Conservation (phyloP, 2,113 vertebrate genomes). For the Eurypyga helias region DNA sequence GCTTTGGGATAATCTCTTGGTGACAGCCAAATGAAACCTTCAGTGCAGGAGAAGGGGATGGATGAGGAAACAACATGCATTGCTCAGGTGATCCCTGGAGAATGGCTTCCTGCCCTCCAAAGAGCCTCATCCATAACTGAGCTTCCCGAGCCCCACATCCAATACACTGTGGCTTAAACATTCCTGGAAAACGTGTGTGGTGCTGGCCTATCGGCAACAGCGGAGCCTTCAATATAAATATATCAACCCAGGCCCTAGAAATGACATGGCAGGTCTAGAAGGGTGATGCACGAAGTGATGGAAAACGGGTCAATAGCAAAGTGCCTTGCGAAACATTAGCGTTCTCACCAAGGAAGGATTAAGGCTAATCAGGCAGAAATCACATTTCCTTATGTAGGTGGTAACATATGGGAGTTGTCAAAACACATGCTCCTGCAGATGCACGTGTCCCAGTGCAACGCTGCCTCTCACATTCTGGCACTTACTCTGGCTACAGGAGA, state of each 20-base stretch:
- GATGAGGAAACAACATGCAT: fast-evolving
- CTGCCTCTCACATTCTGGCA: background rate
- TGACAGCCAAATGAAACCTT: background rate
- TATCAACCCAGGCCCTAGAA: background rate
- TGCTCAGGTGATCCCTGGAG: background rate
- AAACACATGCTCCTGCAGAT: background rate
- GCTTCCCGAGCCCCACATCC: background rate
- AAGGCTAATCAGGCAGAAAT: constrained; percentile 16
- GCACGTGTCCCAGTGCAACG: background rate
- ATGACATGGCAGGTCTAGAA: background rate
- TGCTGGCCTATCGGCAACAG: background rate
- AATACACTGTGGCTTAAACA: fast-evolving
- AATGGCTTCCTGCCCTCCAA: background rate
- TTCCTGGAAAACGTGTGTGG: fast-evolving
- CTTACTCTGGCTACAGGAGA: background rate
- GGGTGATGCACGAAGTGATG: fast-evolving
- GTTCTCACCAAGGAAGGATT: background rate
- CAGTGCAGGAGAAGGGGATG: background rate
- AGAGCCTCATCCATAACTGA: background rate
- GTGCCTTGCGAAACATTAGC: fast-evolving
- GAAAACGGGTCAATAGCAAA: background rate
- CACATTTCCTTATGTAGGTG: background rate
- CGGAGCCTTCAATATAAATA: background rate
- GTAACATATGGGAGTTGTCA: constrained; percentile 27
- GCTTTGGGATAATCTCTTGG: background rate